These are phyloP conservation scores for Zosterops hypoxanthus DNA, from an alignment of 2,113 vertebrate species.

Conservation along the genomic window DNA sequence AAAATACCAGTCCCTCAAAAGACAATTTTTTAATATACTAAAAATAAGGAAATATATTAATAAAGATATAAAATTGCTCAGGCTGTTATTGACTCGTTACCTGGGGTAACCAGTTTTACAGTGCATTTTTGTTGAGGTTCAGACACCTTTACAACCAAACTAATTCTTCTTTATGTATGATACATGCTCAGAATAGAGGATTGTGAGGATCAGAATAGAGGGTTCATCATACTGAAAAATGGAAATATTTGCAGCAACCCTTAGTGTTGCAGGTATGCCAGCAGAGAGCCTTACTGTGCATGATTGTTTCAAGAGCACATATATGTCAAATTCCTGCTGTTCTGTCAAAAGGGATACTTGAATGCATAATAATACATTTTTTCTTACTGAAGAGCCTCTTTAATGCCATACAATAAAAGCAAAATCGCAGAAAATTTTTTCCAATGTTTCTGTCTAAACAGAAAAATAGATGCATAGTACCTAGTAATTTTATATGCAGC, in stretches of 20 bases:
- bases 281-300: background rate
- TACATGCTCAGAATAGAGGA: background rate
- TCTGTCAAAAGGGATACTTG: background rate
- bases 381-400: background rate
- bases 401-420: background rate
- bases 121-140: background rate
- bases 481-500: background rate
- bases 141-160: background rate
- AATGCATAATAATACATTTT: background rate
- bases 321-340: background rate
- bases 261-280: background rate
- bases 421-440: background rate
- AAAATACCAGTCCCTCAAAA: background rate
- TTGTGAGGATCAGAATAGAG: background rate
- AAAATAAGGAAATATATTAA: background rate
- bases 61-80: background rate
- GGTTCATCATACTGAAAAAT: background rate
- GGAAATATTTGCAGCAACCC: background rate
- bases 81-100: background rate
- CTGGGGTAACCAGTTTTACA: background rate
- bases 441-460: background rate
- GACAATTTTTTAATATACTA: background rate
- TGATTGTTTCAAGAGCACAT: background rate
- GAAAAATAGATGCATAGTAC: background rate
- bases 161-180: background rate